Percentiles rank a stretch among this genome's conserved stretches.
Conservation (phyloP, 2,797 vertebrate genomes). For the Masticophis lateralis region DNA sequence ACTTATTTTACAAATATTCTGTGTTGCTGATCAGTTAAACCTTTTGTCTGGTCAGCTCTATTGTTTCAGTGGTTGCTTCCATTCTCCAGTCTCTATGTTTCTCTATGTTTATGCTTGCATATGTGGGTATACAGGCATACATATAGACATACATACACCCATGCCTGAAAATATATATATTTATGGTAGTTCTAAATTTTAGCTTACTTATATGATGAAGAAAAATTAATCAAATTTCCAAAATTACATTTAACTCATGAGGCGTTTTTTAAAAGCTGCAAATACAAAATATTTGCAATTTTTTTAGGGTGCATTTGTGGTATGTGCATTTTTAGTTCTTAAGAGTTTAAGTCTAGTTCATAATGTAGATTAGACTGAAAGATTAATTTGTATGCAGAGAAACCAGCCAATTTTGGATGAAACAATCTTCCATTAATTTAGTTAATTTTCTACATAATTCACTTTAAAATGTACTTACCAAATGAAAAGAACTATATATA, state of each 20-base stretch:
- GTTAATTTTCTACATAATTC: not conserved
- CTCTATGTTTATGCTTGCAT: not conserved
- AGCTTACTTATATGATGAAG: constrained; percentile 19
- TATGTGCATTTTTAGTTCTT: not conserved
- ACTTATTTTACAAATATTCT: constrained; percentile 10
- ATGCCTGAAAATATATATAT: not conserved
- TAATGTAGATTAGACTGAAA: not conserved
- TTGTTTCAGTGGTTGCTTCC: constrained; percentile 10
- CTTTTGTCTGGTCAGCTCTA: not conserved
- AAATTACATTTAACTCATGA: not conserved
- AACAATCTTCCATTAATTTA: not conserved
- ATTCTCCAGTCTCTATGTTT: not conserved
- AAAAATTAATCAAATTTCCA: constrained; percentile 8
- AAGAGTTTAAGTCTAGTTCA: not conserved
- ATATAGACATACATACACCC: not conserved
- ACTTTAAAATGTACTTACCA: not conserved
- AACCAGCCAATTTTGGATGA: not conserved
- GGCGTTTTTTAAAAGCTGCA: constrained; percentile 13
- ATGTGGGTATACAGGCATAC: not conserved
- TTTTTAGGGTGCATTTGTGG: not conserved
- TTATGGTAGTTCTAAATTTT: constrained; percentile 17
- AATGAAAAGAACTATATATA: not conserved
- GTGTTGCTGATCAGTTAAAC: not conserved
- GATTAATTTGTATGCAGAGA: not conserved
- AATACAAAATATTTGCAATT: not conserved